Base-by-base conservation (phyloP, 2,113 vertebrate species). In the Leucopternis melanops region DNA sequence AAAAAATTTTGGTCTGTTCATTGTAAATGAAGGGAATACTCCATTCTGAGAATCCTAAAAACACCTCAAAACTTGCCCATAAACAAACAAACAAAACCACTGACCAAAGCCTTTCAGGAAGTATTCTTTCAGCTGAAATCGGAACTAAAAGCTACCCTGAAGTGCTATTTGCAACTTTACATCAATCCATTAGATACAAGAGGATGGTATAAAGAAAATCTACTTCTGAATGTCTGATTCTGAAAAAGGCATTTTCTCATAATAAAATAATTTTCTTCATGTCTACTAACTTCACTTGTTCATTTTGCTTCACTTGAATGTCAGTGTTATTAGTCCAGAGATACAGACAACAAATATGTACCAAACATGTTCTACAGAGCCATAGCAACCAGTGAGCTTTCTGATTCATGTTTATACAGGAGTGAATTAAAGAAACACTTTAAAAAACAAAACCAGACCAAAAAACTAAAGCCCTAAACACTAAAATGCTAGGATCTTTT, bases 381-480 rank as follows among this genome's bases (percentile, higher is more conserved):
- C 66, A 7, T 31, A 69, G 4, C 20, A 65, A 40, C 4, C 18
- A 57, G 15, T 26, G 44, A 63, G 9, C 5, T 88, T 91, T 89
- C 49, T 31, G 18, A 90, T 70, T 9, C 13, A 29, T 45, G 34
- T 83, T 71, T 71, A 58, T 34, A 52, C 2, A 44, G 4, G 14
- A 63, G 6, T 62, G 16, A 11, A 52, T 25, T 80, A 79, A 88
- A 59, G 5, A 66, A 74, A 67, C 2, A 27, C 2, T 49, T 42
- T 3, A 22, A 57, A 66, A 54, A 84, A 49, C 1, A 2, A n/a
- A n/a, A 7, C 2, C 3, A 55, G 45, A 47, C 8, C 2, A 59
- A 50, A 10, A 50, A 69, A 6, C 16, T 16, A 67, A 90, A 79
- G 3, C 5, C 4, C 8, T 62, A 40, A 82, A 25, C 17, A 45